These are phyloP conservation scores for Stenurella melanura DNA, from an alignment of 2,888 invertebrate genomes.

Conservation along the genomic window DNA sequence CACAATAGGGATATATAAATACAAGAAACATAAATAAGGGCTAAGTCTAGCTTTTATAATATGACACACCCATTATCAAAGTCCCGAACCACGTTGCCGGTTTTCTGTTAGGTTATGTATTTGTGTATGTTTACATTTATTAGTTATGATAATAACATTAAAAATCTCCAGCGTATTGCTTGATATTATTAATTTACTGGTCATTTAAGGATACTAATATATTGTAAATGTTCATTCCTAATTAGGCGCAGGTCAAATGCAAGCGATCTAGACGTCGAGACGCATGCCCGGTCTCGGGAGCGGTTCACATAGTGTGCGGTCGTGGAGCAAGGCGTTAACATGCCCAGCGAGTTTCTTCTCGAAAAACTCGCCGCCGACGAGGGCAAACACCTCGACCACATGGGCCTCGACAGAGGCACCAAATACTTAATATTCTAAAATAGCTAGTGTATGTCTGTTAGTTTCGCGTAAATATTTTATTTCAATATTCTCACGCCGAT, in stretches of 20 bases:
- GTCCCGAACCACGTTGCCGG: neutral
- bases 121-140: too few relatives aligned
- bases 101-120: neutral
- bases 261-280: conserved; percentile 57
- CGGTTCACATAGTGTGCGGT: conserved; percentile 72
- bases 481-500: conserved; percentile 48
- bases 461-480: conserved; percentile 21
- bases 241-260: conserved; percentile 30
- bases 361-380: conserved; percentile 69
- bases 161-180: neutral
- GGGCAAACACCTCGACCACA: conserved; percentile 66
- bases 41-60: too few relatives aligned
- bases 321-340: conserved; percentile 72
- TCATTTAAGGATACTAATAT: neutral
- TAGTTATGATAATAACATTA: too few relatives aligned
- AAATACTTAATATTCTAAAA: conserved; percentile 30
- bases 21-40: too few relatives aligned
- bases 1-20: too few relatives aligned
- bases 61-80: neutral
- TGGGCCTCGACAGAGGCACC: conserved; percentile 62
- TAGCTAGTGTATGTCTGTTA: conserved; percentile 46
- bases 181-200: neutral
- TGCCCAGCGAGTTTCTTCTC: conserved; percentile 70
- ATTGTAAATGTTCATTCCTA: conserved; percentile 21
- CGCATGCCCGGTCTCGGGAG: conserved; percentile 71